Conservation (phyloP, 2,888 invertebrate genomes). For the Tridacna crocea region DNA sequence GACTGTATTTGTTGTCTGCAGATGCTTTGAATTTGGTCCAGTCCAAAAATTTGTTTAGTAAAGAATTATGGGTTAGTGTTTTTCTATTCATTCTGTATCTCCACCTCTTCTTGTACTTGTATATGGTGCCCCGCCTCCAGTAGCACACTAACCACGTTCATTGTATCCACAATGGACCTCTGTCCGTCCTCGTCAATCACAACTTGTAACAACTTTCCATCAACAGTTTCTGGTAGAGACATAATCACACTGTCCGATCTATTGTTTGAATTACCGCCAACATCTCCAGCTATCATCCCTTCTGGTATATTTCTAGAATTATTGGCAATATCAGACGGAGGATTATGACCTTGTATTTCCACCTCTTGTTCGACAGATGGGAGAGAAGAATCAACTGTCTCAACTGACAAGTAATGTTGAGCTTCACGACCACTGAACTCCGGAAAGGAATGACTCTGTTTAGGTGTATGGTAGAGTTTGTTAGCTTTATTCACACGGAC, state of each 20-base stretch:
- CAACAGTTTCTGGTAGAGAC: not conserved
- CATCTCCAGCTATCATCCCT: not conserved
- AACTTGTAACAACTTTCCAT: slow-evolving; percentile 7
- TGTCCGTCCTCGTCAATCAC: slow-evolving; percentile 1
- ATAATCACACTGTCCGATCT: not conserved
- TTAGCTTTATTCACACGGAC: slow-evolving; percentile 41
- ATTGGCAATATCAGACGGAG: not conserved
- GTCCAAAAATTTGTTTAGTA: too few relatives aligned
- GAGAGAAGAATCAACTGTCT: not conserved
- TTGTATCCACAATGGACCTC: not conserved
- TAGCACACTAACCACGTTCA: slow-evolving; percentile 44
- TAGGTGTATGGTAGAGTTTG: slow-evolving; percentile 51
- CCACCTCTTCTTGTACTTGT: slow-evolving; percentile 47
- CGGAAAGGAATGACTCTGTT: not conserved
- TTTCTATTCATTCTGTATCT: slow-evolving; percentile 49
- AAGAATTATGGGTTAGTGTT: too few relatives aligned
- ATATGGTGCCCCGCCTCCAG: slow-evolving; percentile 53
- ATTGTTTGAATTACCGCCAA: too few relatives aligned
- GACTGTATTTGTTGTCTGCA: too few relatives aligned
- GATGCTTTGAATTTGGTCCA: too few relatives aligned
- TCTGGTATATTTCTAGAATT: not conserved
- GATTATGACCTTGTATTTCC: slow-evolving; percentile 1
- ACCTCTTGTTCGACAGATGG: slow-evolving; percentile 10
- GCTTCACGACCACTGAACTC: not conserved
- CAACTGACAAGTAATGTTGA: slow-evolving; percentile 5